These are phyloP conservation scores for Sarcophaga rosellei DNA, from an alignment of 2,888 invertebrate genomes.

Conservation along the genomic window DNA sequence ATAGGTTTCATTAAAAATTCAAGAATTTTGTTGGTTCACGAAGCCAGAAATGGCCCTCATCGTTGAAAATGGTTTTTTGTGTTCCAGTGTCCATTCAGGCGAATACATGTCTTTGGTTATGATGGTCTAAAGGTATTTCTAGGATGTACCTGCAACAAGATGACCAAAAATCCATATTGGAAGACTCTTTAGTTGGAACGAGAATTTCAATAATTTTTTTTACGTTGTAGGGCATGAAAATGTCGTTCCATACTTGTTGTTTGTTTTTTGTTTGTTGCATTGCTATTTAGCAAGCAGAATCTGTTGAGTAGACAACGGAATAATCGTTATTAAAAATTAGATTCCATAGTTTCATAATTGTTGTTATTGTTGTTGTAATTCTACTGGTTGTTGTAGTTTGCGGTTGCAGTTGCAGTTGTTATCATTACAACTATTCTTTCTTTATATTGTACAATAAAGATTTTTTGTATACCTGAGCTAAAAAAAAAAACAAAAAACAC, in stretches of 20 bases:
- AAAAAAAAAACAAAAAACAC: too few species aligned
- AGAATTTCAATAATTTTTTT: too few species aligned
- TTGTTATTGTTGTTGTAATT: slow-evolving; percentile 34
- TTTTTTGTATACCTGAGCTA: slow-evolving; percentile 22
- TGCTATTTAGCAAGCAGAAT: slow-evolving; percentile 23
- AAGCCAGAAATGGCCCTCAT: too few species aligned
- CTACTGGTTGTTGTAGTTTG: slow-evolving; percentile 25
- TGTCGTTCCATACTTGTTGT: not conserved
- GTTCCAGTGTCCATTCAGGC: too few species aligned
- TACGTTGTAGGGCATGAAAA: too few species aligned
- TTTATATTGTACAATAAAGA: slow-evolving; percentile 42
- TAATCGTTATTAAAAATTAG: slow-evolving; percentile 43
- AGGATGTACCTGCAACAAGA: too few species aligned
- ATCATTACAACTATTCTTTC: slow-evolving; percentile 40
- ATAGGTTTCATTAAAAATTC: too few species aligned
- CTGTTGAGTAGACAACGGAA: slow-evolving; percentile 23
- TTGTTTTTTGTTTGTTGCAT: slow-evolving; percentile 19
- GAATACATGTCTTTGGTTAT: too few species aligned
- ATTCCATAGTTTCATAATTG: slow-evolving; percentile 42
- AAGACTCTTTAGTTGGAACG: too few species aligned
- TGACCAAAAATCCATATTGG: too few species aligned
- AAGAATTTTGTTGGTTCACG: too few species aligned
- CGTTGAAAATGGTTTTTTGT: too few species aligned
- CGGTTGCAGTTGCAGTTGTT: slow-evolving; percentile 32
- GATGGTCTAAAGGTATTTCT: rapidly evolving